These are phyloP conservation scores for Phrynocephalus guinanensis DNA, from an alignment of 2,797 vertebrate species.

Conservation along the genomic window DNA sequence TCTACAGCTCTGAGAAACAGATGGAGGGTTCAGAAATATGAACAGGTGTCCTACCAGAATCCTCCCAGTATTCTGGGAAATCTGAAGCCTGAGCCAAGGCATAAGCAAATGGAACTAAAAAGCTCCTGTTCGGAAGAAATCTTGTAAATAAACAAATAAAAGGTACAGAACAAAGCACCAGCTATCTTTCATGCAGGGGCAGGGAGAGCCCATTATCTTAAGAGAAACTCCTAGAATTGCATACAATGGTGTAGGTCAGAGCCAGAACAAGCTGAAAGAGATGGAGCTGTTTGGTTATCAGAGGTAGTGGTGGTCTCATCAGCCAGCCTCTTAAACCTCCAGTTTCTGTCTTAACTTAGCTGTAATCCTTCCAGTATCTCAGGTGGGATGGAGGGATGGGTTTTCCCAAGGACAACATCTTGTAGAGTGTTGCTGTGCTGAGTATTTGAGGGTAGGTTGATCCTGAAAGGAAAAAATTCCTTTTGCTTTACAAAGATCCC, in stretches of 20 bases:
- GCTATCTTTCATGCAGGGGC: not conserved
- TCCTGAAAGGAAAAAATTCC: not conserved
- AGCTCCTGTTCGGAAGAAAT: not conserved
- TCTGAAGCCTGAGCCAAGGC: not conserved
- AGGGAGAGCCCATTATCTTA: not conserved
- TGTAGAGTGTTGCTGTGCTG: not conserved
- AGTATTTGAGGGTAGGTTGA: not conserved
- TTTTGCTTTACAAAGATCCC: not conserved
- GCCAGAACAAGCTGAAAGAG: not conserved
- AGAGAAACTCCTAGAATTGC: not conserved
- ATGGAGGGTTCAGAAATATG: not conserved
- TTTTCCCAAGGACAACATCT: not conserved
- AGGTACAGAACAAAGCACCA: not conserved
- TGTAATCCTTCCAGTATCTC: not conserved
- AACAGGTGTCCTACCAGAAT: slow-evolving; percentile 12
- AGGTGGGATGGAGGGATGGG: not conserved
- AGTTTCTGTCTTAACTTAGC: not conserved
- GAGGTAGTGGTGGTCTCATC: not conserved
- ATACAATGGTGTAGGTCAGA: too few species aligned
- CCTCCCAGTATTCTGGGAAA: not conserved
- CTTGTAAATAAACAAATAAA: too few species aligned
- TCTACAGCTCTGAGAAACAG: not conserved
- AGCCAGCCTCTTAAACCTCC: not conserved
- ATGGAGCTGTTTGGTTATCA: not conserved
- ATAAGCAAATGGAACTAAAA: not conserved